A percentile compares a stretch with the other conserved stretches of the same genome.
Conservation (phyloP, 2,888 invertebrate species). For the Deilephila elpenor region DNA sequence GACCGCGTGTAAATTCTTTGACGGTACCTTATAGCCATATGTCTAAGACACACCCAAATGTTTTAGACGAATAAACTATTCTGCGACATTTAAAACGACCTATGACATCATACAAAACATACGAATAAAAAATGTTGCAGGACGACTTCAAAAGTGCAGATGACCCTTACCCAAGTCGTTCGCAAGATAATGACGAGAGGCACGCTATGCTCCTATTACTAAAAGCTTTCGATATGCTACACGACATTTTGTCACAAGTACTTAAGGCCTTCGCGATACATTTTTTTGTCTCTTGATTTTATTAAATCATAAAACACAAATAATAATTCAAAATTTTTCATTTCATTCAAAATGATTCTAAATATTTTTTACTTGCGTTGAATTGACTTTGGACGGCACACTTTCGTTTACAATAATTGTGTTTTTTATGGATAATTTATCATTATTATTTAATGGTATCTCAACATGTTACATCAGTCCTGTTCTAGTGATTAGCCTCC, state of each 20-base stretch:
- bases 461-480: too few relatives aligned
- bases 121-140: background rate
- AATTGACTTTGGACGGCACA: too few relatives aligned
- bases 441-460: too few relatives aligned
- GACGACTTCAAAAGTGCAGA: conserved; percentile 5
- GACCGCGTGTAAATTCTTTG: background rate
- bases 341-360: too few relatives aligned
- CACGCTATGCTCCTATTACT: background rate
- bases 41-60: background rate
- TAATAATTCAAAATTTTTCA: background rate
- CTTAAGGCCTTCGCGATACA: background rate
- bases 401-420: too few relatives aligned
- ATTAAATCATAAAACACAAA: background rate
- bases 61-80: background rate
- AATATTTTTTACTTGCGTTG: too few relatives aligned
- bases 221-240: background rate
- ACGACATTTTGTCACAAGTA: conserved; percentile 5
- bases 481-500: too few relatives aligned
- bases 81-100: conserved; percentile 9
- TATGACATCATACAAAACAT: conserved; percentile 22
- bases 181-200: background rate
- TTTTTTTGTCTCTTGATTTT: too few relatives aligned
- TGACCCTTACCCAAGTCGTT: conserved; percentile 2
- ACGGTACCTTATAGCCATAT: background rate
- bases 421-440: too few relatives aligned